Conservation (phyloP, 2,113 vertebrate genomes). For the Tenebrosternarchus preto region DNA sequence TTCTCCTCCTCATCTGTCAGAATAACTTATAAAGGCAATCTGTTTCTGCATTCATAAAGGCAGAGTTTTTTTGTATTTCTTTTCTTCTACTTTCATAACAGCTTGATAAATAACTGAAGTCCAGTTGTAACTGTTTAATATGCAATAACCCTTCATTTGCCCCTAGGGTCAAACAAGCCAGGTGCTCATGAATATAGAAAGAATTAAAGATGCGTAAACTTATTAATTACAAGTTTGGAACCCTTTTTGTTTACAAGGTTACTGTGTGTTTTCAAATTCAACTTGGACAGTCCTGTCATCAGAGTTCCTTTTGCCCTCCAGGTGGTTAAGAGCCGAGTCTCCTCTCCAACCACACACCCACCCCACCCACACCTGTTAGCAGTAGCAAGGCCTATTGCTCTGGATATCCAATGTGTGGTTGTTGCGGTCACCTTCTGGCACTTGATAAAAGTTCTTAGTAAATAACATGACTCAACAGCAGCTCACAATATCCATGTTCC, state of each 20-base stretch:
- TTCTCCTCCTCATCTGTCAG: not conserved
- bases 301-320: slow-evolving; percentile 24
- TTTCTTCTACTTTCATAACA: slow-evolving; percentile 1
- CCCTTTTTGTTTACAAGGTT: slow-evolving; percentile 60
- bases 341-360: slow-evolving; percentile 1
- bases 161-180: slow-evolving; percentile 64
- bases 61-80: not conserved
- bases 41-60: not conserved
- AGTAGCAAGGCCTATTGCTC: not conserved
- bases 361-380: slow-evolving; percentile 17
- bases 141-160: slow-evolving; percentile 42
- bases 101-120: slow-evolving; percentile 25
- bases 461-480: no score
- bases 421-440: not conserved
- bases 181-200: slow-evolving; percentile 74
- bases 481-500: no score
- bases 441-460: no score
- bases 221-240: slow-evolving; percentile 67
- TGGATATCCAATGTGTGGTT: not conserved
- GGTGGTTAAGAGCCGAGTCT: not conserved
- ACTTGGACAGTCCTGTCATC: slow-evolving; percentile 47
- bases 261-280: slow-evolving; percentile 50
- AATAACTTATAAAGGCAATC: not conserved
- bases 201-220: slow-evolving; percentile 67
- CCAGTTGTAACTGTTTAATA: slow-evolving; percentile 53